These are phyloP conservation scores for Pterois miles DNA, from an alignment of 2,797 vertebrate species.

Conservation along the genomic window DNA sequence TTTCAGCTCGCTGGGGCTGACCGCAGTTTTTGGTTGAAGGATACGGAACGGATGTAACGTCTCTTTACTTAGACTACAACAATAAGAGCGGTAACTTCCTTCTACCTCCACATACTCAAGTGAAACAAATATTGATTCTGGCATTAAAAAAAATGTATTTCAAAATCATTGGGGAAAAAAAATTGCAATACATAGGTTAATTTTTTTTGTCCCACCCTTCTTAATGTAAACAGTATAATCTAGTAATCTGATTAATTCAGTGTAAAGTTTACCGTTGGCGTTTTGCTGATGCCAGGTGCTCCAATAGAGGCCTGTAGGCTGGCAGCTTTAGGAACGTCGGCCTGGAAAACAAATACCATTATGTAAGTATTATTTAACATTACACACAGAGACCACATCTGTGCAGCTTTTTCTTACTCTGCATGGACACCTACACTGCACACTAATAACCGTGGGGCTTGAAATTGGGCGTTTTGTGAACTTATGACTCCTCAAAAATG, in stretches of 20 bases:
- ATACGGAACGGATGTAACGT: too few species aligned
- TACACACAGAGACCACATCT: background rate
- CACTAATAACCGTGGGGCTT: background rate
- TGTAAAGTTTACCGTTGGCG: conserved; percentile 36
- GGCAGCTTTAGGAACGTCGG: background rate
- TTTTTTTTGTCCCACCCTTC: too few species aligned
- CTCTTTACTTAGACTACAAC: too few species aligned
- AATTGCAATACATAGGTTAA: too few species aligned
- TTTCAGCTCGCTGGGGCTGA: too few species aligned
- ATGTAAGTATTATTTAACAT: background rate
- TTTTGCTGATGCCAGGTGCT: conserved; percentile 27
- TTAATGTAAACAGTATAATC: background rate
- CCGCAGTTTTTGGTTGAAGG: too few species aligned
- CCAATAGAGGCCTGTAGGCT: background rate
- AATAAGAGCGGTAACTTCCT: too few species aligned
- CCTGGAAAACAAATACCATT: conserved; percentile 42
- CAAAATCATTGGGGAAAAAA: too few species aligned
- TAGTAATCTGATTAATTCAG: background rate
- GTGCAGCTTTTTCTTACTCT: background rate
- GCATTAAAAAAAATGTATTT: too few species aligned
- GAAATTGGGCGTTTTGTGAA: conserved; percentile 8
- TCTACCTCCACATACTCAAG: too few species aligned
- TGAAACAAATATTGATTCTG: too few species aligned
- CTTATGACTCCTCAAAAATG: conserved; percentile 16
- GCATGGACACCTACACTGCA: background rate